Conservation (phyloP, 2,797 vertebrate species). For the Tokudaia tokunoshimensis region DNA sequence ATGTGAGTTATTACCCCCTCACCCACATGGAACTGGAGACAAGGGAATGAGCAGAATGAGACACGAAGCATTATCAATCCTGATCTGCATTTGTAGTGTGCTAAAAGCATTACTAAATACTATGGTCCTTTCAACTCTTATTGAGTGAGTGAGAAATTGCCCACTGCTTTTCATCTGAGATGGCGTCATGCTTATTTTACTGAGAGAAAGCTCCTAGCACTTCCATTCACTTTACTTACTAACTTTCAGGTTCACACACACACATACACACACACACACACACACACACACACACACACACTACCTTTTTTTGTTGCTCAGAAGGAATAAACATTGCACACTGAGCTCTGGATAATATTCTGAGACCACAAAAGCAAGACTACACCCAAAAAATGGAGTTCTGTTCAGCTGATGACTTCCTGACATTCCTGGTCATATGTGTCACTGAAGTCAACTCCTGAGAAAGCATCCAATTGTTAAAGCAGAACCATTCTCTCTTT, state of each 20-base stretch:
- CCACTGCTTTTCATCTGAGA: slow-evolving; percentile 40
- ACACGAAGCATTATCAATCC: background rate
- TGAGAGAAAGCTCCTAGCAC: background rate
- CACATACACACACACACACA: no score
- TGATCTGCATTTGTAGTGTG: background rate
- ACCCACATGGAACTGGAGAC: background rate
- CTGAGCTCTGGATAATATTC: background rate
- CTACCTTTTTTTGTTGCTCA: background rate
- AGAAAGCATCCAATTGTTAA: background rate
- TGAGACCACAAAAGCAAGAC: background rate
- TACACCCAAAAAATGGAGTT: background rate
- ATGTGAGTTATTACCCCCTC: rapidly evolving
- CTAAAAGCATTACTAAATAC: background rate
- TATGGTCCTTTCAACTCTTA: background rate
- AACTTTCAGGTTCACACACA: background rate
- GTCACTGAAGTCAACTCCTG: background rate
- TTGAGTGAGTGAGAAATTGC: background rate
- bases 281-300: no score
- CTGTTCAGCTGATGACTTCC: background rate
- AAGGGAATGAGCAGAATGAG: background rate
- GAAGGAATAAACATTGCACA: background rate
- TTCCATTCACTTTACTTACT: background rate
- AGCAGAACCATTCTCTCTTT: background rate
- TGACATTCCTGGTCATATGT: background rate
- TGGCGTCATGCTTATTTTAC: background rate